phyloP scores from a whole-genome alignment of 2,113 vertebrate species.

The Aspiorhynchus laticeps region DNA sequence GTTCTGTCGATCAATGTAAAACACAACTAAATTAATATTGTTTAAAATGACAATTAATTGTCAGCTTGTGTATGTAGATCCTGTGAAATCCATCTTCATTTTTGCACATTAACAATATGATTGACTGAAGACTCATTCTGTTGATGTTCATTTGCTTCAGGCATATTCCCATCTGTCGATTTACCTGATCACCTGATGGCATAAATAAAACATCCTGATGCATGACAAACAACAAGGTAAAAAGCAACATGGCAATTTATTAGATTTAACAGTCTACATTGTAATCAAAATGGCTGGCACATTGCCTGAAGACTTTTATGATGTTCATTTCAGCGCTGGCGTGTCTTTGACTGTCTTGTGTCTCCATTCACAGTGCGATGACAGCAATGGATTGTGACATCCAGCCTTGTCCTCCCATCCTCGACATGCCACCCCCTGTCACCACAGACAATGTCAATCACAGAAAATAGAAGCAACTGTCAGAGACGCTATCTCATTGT shows the following conservation, averaged over 20 bases:
- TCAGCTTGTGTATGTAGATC: neutral
- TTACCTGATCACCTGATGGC: conserved; percentile 28
- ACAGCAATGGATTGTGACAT: conserved; percentile 61
- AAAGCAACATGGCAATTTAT: conserved; percentile 37
- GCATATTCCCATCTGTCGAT: conserved; percentile 21
- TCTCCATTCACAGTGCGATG: conserved; percentile 41
- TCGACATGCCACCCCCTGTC: conserved; percentile 47
- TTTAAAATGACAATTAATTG: neutral
- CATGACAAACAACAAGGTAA: conserved; percentile 21
- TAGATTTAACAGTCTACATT: conserved; percentile 35
- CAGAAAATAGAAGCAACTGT: conserved; percentile 42
- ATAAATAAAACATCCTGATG: conserved; percentile 23
- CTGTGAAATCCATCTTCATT: neutral
- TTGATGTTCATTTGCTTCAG: conserved; percentile 42
- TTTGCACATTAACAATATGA: neutral
- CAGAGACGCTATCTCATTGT: conserved; percentile 48
- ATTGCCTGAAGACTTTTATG: conserved; percentile 42
- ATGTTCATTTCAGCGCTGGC: conserved; percentile 40
- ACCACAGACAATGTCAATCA: conserved; percentile 57
- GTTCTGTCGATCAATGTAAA: neutral
- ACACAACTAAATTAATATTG: neutral
- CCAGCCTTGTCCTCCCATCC: conserved; percentile 52
- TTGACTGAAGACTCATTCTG: conserved; percentile 40
- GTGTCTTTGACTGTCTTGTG: conserved; percentile 38
- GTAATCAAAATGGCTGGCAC: conserved; percentile 41